Evolutionary conservation across 30 jellyfish, hydroid and myxozoan species (phyloP), one percentile per base, ranked within the genome.

Genomic region (Turritopsis dohrnii): DNA sequence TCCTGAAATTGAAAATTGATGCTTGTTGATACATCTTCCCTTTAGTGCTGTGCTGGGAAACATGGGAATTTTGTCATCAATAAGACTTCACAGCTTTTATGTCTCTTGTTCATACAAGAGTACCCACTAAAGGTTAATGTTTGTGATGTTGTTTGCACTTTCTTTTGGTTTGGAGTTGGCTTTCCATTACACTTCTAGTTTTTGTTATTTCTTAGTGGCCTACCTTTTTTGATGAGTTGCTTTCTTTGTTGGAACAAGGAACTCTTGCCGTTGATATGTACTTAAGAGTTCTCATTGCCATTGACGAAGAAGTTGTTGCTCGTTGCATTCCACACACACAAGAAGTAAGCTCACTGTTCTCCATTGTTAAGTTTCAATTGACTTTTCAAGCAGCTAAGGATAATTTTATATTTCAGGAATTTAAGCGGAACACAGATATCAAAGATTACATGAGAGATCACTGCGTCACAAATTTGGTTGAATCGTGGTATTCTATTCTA

Each of bases 251-350:
- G 27, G 86, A 80, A 3, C 53, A 72, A 29, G 96, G 96, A 8
- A 84, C 89, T 26, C 77, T 71, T 19, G 96, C 96, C 8, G 95
- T 87, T n/a, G 98, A 88, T 27, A 79, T 85, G 83, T 93, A 88
- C 60, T 79, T 93, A 69, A 83, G 96, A 21, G 86, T 93, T 30
- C 87, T 93, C 1, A 52, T 88, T n/a, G 98, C 98, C 8, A 89
- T 93, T 75, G 96, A 93, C 76, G 96, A 88, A 52, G 98, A 93
- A 82, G 98, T 88, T 76, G 98, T 93, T 30, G 93, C 94, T 23
- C 89, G 96, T 27, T 96, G 88, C 82, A 83, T 88, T 17, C 96
- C 94, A 24, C 90, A 86, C 54, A 52, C 94, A 9, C 76, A 86
- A 21, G 65, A 73, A 88, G 97, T 91, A 79, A 65, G 13, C 60